phyloP scores from a whole-genome alignment of 2,888 invertebrate species.

The Sphaerophoria rueppellii region DNA sequence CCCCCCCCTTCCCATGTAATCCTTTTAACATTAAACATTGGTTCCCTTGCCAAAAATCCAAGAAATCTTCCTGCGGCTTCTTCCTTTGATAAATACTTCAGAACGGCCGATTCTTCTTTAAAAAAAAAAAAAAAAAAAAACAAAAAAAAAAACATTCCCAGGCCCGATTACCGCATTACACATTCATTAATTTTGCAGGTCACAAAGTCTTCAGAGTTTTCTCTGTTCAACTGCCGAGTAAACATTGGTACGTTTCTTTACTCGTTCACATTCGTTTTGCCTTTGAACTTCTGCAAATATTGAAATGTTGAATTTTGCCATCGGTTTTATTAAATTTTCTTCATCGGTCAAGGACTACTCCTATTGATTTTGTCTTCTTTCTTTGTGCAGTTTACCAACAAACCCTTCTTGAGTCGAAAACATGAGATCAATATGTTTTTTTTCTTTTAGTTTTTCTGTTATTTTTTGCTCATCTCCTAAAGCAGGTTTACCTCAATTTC shows the following conservation, averaged over 20 bases:
- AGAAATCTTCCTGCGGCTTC: neutral
- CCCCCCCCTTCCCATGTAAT: no score
- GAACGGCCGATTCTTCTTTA: neutral
- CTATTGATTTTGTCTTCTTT: conserved; percentile 28
- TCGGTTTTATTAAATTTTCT: conserved; percentile 6
- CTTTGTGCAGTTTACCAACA: conserved; percentile 24
- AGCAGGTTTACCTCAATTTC: conserved; percentile 60
- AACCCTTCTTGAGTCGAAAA: conserved; percentile 15
- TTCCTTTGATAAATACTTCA: neutral
- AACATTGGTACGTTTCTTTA: conserved; percentile 4
- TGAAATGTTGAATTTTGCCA: conserved; percentile 8
- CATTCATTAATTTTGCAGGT: neutral
- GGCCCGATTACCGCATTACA: neutral
- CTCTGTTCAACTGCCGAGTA: neutral
- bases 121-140: no score
- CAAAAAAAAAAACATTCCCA: neutral
- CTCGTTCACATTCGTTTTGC: neutral
- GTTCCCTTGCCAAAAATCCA: neutral
- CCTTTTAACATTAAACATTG: no score
- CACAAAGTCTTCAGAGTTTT: neutral
- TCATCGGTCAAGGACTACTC: conserved; percentile 49
- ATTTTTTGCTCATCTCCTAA: conserved; percentile 18
- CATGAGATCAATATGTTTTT: neutral
- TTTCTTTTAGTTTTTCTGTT: no score
- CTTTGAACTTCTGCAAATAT: conserved; percentile 24